A percentile compares a stretch with the other conserved stretches of the same genome.
Evolutionary conservation across 2,797 vertebrate genomes (phyloP).

Genomic region (Garrulus glandarius): DNA sequence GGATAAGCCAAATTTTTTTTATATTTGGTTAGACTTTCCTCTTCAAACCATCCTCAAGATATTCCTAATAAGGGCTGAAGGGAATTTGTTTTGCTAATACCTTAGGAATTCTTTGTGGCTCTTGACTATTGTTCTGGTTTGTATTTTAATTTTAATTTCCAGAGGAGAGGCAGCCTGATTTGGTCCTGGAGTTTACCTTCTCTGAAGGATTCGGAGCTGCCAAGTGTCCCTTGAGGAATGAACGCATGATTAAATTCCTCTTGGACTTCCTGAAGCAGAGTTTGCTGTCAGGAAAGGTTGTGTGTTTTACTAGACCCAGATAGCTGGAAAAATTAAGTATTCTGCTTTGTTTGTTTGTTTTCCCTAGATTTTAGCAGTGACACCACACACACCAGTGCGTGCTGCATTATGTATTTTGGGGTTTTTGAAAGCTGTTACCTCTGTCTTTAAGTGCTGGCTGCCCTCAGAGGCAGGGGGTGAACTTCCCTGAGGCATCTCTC

Average conservation of each 20-base stretch:
- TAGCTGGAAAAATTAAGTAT: background rate
- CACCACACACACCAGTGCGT: background rate
- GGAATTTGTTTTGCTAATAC: constrained; percentile 67
- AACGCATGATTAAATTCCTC: background rate
- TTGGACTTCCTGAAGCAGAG: background rate
- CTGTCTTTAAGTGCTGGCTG: background rate
- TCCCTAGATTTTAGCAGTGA: background rate
- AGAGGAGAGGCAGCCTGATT: background rate
- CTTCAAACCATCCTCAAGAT: constrained; percentile 34
- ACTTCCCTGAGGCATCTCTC: background rate
- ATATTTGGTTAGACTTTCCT: constrained; percentile 51
- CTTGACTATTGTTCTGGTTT: constrained; percentile 45
- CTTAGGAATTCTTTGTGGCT: constrained; percentile 52
- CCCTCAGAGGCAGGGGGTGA: background rate
- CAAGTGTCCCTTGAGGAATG: background rate
- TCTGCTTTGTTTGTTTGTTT: background rate
- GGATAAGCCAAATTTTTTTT: constrained; percentile 36
- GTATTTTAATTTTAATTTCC: constrained; percentile 21
- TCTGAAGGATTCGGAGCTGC: background rate
- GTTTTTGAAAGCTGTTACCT: background rate
- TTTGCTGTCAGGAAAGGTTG: background rate
- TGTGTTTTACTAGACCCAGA: background rate
- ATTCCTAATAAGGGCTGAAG: constrained; percentile 58
- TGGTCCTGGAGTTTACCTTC: constrained; percentile 14
- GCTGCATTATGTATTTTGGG: background rate